Percentiles rank a stretch among this genome's conserved stretches.
These are phyloP conservation scores for Nebria ingens DNA, from an alignment of 1,140 invertebrate species.

Conservation along the genomic window DNA sequence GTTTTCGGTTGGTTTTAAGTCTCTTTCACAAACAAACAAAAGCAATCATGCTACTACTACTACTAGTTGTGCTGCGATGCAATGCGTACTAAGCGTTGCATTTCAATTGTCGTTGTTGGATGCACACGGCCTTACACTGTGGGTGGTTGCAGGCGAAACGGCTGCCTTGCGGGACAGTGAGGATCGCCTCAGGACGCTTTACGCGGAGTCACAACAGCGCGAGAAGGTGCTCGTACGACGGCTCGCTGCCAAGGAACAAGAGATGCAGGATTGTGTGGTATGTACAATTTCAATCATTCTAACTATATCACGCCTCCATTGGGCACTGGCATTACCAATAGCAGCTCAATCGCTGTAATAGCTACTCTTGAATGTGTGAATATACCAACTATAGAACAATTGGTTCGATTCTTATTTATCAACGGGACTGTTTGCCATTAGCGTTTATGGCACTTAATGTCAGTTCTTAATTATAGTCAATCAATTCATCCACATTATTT, in stretches of 20 bases:
- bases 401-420: no score
- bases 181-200: conserved; percentile 71
- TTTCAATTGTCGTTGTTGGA: background rate
- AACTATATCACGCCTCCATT: background rate
- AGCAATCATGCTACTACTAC: no score
- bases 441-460: no score
- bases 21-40: background rate
- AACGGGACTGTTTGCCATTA: no score
- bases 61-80: background rate
- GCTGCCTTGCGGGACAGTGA: conserved; percentile 65
- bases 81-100: background rate
- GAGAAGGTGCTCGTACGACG: conserved; percentile 86
- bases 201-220: conserved; percentile 72
- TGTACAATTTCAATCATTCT: conserved; percentile 35
- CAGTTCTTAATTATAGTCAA: no score
- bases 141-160: conserved; percentile 54
- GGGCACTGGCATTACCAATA: background rate
- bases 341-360: background rate
- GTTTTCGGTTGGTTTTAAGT: background rate
- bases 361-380: background rate
- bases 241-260: conserved; percentile 89
- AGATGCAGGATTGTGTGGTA: conserved; percentile 92
- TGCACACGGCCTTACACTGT: conserved; percentile 9
- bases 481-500: no score
- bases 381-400: no score